Conservation (phyloP, 2,888 invertebrate genomes). For the Troglohyphantes excavatus region DNA sequence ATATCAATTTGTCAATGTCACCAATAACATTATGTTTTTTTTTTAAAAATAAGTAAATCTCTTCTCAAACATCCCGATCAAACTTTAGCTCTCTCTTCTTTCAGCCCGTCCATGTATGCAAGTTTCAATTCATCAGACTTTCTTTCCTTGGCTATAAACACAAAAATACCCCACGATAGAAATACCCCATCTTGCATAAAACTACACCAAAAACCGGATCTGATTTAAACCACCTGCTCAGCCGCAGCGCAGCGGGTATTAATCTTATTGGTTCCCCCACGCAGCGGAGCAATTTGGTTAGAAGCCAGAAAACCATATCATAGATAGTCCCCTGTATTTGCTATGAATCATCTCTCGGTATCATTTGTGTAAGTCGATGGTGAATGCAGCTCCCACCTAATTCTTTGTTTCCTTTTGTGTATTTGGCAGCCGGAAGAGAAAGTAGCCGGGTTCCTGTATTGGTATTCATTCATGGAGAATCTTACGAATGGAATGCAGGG, state of each 20-base stretch:
- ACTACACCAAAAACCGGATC: slow-evolving; percentile 26
- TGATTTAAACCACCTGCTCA: slow-evolving; percentile 56
- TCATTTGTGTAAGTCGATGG: slow-evolving; percentile 49
- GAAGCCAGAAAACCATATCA: slow-evolving; percentile 51
- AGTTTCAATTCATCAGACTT: neutral
- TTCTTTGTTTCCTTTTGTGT: slow-evolving; percentile 72
- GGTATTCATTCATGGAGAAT: slow-evolving; percentile 97
- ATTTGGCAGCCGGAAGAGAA: slow-evolving; percentile 66
- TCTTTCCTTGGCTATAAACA: neutral
- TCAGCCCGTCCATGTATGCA: too few relatives aligned
- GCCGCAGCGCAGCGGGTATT: slow-evolving; percentile 9
- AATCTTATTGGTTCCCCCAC: slow-evolving; percentile 28
- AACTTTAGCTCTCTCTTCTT: too few relatives aligned
- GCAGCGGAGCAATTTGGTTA: slow-evolving; percentile 35
- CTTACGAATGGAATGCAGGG: slow-evolving; percentile 94
- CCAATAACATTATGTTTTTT: too few relatives aligned
- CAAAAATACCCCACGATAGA: neutral
- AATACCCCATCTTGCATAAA: neutral
- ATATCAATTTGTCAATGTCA: too few relatives aligned
- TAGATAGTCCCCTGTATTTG: slow-evolving; percentile 14
- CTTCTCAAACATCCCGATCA: too few relatives aligned
- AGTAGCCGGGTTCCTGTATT: slow-evolving; percentile 87
- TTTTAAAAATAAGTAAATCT: too few relatives aligned
- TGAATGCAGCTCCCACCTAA: slow-evolving; percentile 57
- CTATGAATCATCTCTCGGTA: slow-evolving; percentile 60